Evolutionary conservation across 2,797 vertebrate species (phyloP).

Genomic region (Propithecus perrieri): DNA sequence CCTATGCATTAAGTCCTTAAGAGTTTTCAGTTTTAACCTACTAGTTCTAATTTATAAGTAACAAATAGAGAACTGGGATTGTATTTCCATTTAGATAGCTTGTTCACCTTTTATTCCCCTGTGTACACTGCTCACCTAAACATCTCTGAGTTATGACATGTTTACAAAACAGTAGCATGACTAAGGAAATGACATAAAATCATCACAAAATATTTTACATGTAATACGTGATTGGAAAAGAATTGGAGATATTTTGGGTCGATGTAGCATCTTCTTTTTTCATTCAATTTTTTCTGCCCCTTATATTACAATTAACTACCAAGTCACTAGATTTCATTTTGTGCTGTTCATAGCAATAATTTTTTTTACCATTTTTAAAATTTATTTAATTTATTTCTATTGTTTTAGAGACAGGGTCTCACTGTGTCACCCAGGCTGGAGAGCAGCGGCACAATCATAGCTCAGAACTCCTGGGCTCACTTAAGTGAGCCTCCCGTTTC

Average conservation of each 20-base stretch:
- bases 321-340: conserved; percentile 18
- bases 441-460: too few relatives aligned
- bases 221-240: not conserved
- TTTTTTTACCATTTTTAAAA: not conserved
- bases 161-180: not conserved
- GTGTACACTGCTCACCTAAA: not conserved
- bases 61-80: not conserved
- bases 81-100: not conserved
- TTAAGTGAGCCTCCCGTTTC: too few relatives aligned
- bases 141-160: not conserved
- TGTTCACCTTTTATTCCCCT: not conserved
- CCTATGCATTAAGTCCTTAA: not conserved
- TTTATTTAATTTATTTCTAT: too few relatives aligned
- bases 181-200: not conserved
- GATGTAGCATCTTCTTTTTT: not conserved
- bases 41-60: not conserved
- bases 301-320: not conserved
- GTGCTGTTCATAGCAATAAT: not conserved
- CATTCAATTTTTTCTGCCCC: not conserved
- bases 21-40: not conserved
- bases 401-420: too few relatives aligned
- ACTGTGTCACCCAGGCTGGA: too few relatives aligned
- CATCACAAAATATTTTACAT: not conserved
- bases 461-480: too few relatives aligned
- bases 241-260: not conserved